Conservation (phyloP, 2,888 invertebrate genomes). For the Caenorhabditis afra region DNA sequence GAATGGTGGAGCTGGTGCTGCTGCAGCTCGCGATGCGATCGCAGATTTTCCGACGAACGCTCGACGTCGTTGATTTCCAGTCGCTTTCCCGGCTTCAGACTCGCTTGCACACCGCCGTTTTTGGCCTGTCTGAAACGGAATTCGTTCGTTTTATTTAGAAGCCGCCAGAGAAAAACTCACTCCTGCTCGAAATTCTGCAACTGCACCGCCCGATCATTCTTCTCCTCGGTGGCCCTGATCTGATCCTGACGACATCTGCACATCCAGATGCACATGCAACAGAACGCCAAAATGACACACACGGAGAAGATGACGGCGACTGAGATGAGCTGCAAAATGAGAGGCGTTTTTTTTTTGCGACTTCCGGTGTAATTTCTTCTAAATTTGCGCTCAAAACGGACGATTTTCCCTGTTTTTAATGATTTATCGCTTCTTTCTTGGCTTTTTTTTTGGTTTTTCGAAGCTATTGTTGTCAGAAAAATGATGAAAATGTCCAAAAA, state of each 20-base stretch:
- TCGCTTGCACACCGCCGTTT: constrained; percentile 19
- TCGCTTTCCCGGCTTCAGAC: constrained; percentile 18
- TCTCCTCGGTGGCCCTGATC: constrained; percentile 55
- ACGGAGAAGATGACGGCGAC: constrained; percentile 54
- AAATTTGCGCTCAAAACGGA: no score
- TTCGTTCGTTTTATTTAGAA: no score
- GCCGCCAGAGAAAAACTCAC: constrained; percentile 13
- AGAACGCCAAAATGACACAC: constrained; percentile 53
- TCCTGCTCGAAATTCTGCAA: constrained; percentile 56
- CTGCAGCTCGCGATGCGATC: constrained; percentile 25
- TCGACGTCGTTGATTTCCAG: constrained; percentile 24
- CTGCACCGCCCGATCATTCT: constrained; percentile 58
- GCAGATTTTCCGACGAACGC: constrained; percentile 11
- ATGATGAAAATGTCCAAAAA: no score
- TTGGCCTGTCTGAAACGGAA: constrained; percentile 39
- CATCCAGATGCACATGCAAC: constrained; percentile 61
- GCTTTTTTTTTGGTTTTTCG: no score
- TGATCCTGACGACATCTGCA: constrained; percentile 65
- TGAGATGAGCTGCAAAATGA: constrained; percentile 53
- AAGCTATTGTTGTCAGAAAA: no score
- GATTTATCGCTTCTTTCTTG: no score
- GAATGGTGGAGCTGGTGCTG: no score
- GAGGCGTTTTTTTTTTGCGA: no score
- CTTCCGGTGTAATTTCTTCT: no score
- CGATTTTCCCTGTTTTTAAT: no score